Evolutionary conservation across 2,888 invertebrate genomes (phyloP).

Genomic region (Eupeodes latifasciatus): DNA sequence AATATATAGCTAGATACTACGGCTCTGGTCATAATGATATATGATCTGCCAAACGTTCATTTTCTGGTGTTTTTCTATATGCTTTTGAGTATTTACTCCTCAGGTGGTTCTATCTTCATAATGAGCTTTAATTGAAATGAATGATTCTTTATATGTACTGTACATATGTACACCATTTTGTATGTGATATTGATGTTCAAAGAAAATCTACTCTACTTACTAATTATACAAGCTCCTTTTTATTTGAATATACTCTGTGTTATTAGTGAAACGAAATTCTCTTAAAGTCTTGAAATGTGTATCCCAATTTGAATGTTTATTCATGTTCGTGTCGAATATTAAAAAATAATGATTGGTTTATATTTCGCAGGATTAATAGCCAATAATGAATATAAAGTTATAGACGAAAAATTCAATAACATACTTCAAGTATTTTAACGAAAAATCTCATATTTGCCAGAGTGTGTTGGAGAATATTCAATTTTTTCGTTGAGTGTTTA

Average conservation of each 20-base stretch:
- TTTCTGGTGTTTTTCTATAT: background rate
- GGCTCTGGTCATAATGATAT: background rate
- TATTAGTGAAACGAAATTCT: no score
- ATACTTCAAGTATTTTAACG: no score
- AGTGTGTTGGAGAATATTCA: no score
- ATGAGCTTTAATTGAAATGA: conserved; percentile 53
- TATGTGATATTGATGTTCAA: conserved; percentile 28
- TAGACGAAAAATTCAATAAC: no score
- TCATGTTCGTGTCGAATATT: no score
- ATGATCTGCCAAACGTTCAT: background rate
- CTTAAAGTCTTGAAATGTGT: no score
- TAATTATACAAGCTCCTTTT: background rate
- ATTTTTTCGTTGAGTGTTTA: background rate
- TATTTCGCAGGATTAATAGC: no score
- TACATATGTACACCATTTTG: background rate
- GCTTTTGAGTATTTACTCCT: conserved; percentile 24
- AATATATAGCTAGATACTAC: background rate
- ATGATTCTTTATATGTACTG: conserved; percentile 36
- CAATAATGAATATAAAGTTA: no score
- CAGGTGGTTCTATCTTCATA: conserved; percentile 65
- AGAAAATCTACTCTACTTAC: background rate
- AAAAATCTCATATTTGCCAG: no score
- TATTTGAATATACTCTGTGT: no score
- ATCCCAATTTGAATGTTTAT: no score
- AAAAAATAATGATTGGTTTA: no score